Conservation (phyloP, 2,888 invertebrate genomes). For the Phymatocera aterrima region DNA sequence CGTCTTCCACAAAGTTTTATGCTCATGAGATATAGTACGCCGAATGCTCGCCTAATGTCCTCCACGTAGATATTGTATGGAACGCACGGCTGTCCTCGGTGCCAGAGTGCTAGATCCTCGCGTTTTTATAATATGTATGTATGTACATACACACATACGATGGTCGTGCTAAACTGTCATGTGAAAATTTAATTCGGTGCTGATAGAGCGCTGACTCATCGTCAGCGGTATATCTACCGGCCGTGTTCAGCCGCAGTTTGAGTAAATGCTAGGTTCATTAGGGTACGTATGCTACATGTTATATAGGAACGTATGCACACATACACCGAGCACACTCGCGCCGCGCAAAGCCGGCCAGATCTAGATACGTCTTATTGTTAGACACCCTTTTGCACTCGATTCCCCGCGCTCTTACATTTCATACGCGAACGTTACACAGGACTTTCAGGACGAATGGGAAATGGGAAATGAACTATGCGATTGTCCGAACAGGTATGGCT, state of each 20-base stretch:
- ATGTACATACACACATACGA: neutral
- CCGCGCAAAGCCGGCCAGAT: constrained; percentile 7
- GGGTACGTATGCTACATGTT: neutral
- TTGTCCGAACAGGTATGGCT: too few species aligned
- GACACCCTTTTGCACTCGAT: constrained; percentile 2
- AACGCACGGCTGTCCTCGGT: too few species aligned
- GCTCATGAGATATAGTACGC: too few species aligned
- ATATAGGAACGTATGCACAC: neutral
- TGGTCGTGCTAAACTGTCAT: neutral
- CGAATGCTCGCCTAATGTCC: neutral
- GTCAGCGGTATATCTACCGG: neutral
- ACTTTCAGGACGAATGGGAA: neutral
- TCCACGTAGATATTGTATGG: too few species aligned
- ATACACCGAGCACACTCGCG: neutral
- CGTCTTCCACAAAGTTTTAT: neutral
- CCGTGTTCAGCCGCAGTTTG: too few species aligned
- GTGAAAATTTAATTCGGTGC: constrained; percentile 18
- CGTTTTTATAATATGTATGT: too few species aligned
- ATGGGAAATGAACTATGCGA: too few species aligned
- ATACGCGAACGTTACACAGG: neutral
- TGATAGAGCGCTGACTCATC: constrained; percentile 7
- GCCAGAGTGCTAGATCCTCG: too few species aligned
- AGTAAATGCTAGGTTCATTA: too few species aligned
- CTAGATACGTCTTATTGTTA: neutral
- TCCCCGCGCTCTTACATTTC: neutral